Percentiles rank a stretch among this genome's conserved stretches.
These are phyloP conservation scores for Manis javanica DNA, from an alignment of 2,797 vertebrate genomes.

Conservation along the genomic window DNA sequence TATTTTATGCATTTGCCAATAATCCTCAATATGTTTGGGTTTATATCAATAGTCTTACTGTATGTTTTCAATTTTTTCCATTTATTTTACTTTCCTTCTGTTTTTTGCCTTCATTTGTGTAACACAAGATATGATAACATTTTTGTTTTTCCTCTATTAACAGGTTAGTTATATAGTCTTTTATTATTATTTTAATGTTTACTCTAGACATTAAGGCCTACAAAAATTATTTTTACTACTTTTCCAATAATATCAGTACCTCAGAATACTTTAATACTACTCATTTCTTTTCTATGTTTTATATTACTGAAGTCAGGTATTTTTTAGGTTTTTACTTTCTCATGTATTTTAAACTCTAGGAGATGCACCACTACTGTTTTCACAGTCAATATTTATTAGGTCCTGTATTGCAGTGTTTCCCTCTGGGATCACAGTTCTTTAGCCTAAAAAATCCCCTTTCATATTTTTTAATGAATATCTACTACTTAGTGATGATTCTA, in stretches of 20 bases:
- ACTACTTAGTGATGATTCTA: background rate
- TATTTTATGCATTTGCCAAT: background rate
- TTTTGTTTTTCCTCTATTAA: background rate
- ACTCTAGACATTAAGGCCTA: background rate
- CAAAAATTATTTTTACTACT: background rate
- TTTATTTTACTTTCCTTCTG: background rate
- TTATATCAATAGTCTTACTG: background rate
- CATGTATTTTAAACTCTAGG: background rate
- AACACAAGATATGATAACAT: background rate
- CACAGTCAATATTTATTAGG: background rate
- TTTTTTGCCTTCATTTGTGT: background rate
- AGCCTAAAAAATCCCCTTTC: background rate
- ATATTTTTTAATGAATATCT: background rate
- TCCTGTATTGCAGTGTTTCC: background rate
- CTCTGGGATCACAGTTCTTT: background rate
- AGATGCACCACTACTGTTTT: background rate
- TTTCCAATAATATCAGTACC: no score
- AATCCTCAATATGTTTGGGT: background rate
- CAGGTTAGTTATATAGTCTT: background rate
- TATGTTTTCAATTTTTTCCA: background rate
- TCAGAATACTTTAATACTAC: background rate
- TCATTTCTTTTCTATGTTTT: background rate
- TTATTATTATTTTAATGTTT: background rate
- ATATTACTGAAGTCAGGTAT: background rate
- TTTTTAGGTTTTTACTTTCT: background rate